Conservation (phyloP, 2,797 vertebrate species). For the Anableps anableps region DNA sequence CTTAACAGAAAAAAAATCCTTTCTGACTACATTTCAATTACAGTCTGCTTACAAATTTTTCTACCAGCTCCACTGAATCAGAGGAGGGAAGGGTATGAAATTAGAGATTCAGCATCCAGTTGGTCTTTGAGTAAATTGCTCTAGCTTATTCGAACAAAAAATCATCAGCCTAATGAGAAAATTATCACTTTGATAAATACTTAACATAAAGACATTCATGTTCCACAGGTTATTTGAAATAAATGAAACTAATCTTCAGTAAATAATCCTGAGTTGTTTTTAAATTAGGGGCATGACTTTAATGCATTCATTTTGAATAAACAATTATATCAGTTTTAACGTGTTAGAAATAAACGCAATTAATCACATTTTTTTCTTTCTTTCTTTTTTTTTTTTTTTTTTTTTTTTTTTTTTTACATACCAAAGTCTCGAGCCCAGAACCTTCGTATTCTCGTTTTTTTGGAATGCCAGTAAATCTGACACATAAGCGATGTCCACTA, state of each 20-base stretch:
- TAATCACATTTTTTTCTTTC: no score
- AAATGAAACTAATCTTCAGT: neutral
- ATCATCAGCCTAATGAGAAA: conserved; percentile 48
- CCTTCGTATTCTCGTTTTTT: no score
- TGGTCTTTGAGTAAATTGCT: conserved; percentile 44
- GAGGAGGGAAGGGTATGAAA: conserved; percentile 25
- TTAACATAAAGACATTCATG: neutral
- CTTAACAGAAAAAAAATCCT: conserved; percentile 69
- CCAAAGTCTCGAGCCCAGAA: no score
- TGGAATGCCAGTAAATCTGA: no score
- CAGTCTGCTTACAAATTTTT: conserved; percentile 41
- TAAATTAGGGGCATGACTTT: no score
- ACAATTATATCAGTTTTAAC: no score
- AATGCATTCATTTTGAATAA: no score
- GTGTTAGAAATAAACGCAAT: no score
- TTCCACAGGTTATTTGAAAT: neutral
- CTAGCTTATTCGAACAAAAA: conserved; percentile 28
- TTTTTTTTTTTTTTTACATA: no score
- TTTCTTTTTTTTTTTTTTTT: no score
- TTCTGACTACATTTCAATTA: conserved; percentile 77
- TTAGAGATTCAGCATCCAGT: conserved; percentile 38
- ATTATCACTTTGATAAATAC: conserved; percentile 32
- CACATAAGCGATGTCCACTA: no score
- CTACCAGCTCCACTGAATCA: conserved; percentile 39
- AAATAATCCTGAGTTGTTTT: neutral